Evolutionary conservation across 2,113 vertebrate species (phyloP).

Genomic region (Prolemur simus): DNA sequence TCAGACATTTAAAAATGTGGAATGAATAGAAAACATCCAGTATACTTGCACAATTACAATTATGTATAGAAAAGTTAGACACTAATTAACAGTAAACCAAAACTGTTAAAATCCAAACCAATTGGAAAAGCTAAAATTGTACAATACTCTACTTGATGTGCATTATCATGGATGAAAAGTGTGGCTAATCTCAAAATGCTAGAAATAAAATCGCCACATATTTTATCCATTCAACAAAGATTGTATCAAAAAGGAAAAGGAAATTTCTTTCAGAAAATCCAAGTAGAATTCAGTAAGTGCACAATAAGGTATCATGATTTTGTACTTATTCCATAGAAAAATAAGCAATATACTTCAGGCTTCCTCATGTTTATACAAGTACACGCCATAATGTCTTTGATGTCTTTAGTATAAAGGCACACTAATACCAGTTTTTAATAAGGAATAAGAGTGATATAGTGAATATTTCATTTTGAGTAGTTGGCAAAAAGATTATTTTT

Average conservation of each 20-base stretch:
- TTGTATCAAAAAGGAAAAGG: slow-evolving; percentile 3
- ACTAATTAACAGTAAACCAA: not conserved
- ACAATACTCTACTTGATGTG: not conserved
- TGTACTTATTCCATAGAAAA: slow-evolving; percentile 59
- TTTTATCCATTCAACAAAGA: slow-evolving; percentile 33
- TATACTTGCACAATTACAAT: slow-evolving; percentile 12
- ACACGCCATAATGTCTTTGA: slow-evolving; percentile 66
- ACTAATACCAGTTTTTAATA: slow-evolving; percentile 72
- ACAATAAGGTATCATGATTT: slow-evolving; percentile 37
- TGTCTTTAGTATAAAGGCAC: slow-evolving; percentile 64
- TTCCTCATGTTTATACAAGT: slow-evolving; percentile 62
- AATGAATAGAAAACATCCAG: slow-evolving; percentile 15
- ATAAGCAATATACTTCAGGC: slow-evolving; percentile 51
- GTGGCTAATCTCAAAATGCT: not conserved
- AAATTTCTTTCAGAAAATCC: slow-evolving; percentile 58
- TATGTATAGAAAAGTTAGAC: not conserved
- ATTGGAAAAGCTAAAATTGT: not conserved
- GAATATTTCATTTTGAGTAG: slow-evolving; percentile 72
- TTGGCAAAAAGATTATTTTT: slow-evolving; percentile 77
- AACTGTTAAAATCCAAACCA: slow-evolving; percentile 35
- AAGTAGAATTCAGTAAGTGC: slow-evolving; percentile 20
- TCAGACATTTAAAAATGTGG: slow-evolving; percentile 23
- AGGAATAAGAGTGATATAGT: slow-evolving; percentile 68
- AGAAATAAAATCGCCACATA: slow-evolving; percentile 28
- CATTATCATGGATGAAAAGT: slow-evolving; percentile 28